These are phyloP conservation scores for Prunella fulvescens DNA, from an alignment of 2,113 vertebrate genomes.

Conservation along the genomic window DNA sequence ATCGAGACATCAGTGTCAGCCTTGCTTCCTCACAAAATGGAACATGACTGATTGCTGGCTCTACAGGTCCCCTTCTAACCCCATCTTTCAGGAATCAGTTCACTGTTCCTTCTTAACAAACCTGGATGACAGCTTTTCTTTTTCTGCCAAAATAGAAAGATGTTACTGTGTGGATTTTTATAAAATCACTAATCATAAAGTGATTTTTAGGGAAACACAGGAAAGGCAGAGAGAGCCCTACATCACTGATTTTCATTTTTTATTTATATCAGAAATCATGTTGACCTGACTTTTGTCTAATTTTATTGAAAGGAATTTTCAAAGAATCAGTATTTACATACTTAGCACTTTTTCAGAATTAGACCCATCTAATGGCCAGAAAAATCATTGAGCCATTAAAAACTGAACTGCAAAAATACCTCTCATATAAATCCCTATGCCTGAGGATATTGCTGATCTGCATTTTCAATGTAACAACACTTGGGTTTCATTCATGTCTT, in stretches of 20 bases:
- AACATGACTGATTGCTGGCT: not conserved
- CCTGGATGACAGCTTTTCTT: not conserved
- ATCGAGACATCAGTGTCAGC: not conserved
- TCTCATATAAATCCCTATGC: not conserved
- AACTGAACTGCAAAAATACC: not conserved
- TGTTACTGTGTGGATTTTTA: not conserved
- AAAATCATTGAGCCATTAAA: not conserved
- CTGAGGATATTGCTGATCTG: not conserved
- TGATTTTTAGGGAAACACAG: not conserved
- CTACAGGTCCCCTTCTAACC: not conserved
- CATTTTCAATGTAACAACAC: not conserved
- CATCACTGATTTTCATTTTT: not conserved
- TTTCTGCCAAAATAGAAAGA: not conserved
- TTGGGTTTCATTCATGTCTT: not conserved
- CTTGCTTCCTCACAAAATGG: not conserved
- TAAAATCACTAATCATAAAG: not conserved
- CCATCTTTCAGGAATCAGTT: not conserved
- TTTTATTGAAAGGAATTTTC: not conserved
- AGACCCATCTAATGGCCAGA: not conserved
- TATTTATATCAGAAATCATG: not conserved
- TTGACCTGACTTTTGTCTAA: not conserved
- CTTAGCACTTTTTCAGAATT: not conserved
- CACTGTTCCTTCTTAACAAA: not conserved
- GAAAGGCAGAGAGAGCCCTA: not conserved
- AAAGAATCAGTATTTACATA: not conserved